Percentiles rank a stretch among this genome's conserved stretches.
Conservation (phyloP, 2,113 vertebrate genomes). For the Stictonetta naevosa region DNA sequence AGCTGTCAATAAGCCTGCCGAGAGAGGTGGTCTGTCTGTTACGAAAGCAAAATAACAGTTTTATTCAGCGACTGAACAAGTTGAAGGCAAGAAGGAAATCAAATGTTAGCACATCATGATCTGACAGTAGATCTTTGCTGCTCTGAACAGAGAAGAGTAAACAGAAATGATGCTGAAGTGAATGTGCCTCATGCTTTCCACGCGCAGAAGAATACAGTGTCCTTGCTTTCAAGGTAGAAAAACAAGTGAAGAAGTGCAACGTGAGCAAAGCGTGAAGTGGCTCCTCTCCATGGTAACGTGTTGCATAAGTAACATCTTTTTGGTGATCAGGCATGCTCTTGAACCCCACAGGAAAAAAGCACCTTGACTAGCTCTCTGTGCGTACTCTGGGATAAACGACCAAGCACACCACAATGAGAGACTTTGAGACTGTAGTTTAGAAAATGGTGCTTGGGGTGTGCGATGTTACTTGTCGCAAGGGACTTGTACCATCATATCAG, state of each 20-base stretch:
- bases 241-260: slow-evolving; percentile 10
- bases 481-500: neutral
- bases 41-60: neutral
- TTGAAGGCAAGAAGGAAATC: neutral
- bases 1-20: neutral
- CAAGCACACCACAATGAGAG: neutral
- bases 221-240: slow-evolving; percentile 53
- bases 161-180: neutral
- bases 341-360: neutral
- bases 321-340: neutral
- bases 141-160: neutral
- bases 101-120: neutral
- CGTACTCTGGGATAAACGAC: neutral
- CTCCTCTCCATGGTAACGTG: slow-evolving; percentile 32
- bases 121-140: neutral
- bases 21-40: neutral
- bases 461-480: neutral
- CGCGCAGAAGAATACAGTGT: neutral
- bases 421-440: neutral
- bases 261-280: neutral
- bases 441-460: neutral
- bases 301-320: neutral
- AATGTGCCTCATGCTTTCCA: neutral
- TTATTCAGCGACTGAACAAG: neutral
- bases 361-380: neutral